phyloP scores from a whole-genome alignment of 2,888 invertebrate species.

The Rhabditoides inermis region DNA sequence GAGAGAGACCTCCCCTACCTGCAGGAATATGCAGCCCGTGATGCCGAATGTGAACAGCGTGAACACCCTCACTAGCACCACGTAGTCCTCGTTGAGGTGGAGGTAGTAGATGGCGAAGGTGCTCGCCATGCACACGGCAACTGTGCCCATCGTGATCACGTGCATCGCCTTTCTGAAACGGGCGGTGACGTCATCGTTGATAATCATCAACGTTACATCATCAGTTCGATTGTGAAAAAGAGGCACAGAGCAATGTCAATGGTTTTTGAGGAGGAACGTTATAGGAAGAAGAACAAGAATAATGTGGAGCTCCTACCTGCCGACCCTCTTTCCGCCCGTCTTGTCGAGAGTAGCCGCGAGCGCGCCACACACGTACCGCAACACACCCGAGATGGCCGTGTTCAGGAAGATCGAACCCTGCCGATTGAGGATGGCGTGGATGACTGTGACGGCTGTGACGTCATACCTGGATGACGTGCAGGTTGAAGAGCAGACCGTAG shows the following conservation, averaged over 20 bases:
- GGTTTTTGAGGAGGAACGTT: too few species aligned
- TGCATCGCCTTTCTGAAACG: slow-evolving; percentile 25
- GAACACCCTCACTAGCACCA: slow-evolving; percentile 12
- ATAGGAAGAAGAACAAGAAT: too few species aligned
- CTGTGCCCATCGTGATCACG: slow-evolving; percentile 25
- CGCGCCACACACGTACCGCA: slow-evolving; percentile 35
- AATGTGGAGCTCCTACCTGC: too few species aligned
- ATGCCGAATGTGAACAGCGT: slow-evolving; percentile 31
- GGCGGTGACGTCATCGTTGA: slow-evolving; percentile 24
- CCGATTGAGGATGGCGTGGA: too few species aligned
- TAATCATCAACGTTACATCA: slow-evolving; percentile 17
- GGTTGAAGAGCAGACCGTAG: slow-evolving; percentile 43
- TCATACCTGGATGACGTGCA: slow-evolving; percentile 34
- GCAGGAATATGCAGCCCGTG: slow-evolving; percentile 29
- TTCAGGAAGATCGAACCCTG: slow-evolving; percentile 40
- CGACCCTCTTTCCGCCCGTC: too few species aligned
- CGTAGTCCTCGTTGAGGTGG: slow-evolving; percentile 3
- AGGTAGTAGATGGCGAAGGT: slow-evolving; percentile 17
- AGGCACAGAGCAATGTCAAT: too few species aligned
- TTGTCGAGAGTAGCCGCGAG: slow-evolving; percentile 6
- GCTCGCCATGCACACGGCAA: slow-evolving; percentile 23
- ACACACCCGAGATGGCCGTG: slow-evolving; percentile 32
- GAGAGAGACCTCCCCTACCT: slow-evolving; percentile 7
- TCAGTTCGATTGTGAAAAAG: too few species aligned
- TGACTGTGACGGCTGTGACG: too few species aligned